A percentile compares a stretch with the other conserved stretches of the same genome.
Evolutionary conservation across 2,888 invertebrate species (phyloP).

Genomic region (Dimorphilus gyrociliatus): DNA sequence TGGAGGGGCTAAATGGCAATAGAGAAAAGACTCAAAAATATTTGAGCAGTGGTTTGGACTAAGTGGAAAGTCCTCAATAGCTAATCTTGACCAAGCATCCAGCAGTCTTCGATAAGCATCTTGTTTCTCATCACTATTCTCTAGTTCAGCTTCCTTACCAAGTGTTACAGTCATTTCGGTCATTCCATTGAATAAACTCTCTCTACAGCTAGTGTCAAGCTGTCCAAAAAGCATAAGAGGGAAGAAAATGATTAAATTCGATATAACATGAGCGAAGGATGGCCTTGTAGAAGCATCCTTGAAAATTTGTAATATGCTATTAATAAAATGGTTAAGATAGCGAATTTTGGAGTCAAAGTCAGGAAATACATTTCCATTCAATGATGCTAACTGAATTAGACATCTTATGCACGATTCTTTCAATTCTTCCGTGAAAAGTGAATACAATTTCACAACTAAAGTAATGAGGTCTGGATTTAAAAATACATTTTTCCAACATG

Average conservation of each 20-base stretch:
- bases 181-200: slow-evolving; percentile 47
- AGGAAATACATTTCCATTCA: slow-evolving; percentile 47
- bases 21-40: slow-evolving; percentile 62
- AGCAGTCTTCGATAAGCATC: slow-evolving; percentile 54
- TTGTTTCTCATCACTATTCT: slow-evolving; percentile 43
- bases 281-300: too few relatives aligned
- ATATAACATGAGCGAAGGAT: slow-evolving; percentile 50
- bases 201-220: slow-evolving; percentile 41
- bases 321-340: slow-evolving; percentile 47
- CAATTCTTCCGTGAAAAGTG: too few relatives aligned
- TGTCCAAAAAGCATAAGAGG: slow-evolving; percentile 40
- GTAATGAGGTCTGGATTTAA: slow-evolving; percentile 54
- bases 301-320: too few relatives aligned
- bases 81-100: slow-evolving; percentile 49
- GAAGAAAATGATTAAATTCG: slow-evolving; percentile 48
- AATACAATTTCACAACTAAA: too few relatives aligned
- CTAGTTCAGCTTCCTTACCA: slow-evolving; percentile 48
- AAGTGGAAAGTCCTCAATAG: slow-evolving; percentile 38
- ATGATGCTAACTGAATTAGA: slow-evolving; percentile 58
- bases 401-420: too few relatives aligned
- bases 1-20: slow-evolving; percentile 62
- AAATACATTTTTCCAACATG: slow-evolving; percentile 58
- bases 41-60: slow-evolving; percentile 18
- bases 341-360: slow-evolving; percentile 41
- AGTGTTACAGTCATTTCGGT: slow-evolving; percentile 49